A percentile compares a stretch with the other conserved stretches of the same genome.
Conservation (phyloP, 2,113 vertebrate species). For the Nerophis ophidion region DNA sequence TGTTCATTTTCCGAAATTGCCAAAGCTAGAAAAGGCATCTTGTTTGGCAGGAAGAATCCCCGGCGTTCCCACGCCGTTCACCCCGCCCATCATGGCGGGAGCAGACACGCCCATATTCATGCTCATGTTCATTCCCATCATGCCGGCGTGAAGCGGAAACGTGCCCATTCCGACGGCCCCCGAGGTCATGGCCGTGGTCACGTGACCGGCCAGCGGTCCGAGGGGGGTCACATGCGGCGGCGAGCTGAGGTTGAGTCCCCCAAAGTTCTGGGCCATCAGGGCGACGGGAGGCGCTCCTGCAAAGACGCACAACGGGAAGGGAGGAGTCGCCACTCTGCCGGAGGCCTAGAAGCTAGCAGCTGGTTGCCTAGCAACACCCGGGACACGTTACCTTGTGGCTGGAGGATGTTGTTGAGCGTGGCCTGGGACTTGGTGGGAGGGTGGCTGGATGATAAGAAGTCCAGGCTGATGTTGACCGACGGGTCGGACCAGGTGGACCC, state of each 20-base stretch:
- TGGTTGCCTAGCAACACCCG: neutral
- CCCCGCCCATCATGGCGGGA: slow-evolving; percentile 63
- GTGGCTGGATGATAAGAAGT: slow-evolving; percentile 91
- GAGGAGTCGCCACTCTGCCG: neutral
- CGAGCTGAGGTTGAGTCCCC: slow-evolving; percentile 82
- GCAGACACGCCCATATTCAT: slow-evolving; percentile 76
- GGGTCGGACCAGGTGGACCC: slow-evolving; percentile 96
- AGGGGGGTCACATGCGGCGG: slow-evolving; percentile 73
- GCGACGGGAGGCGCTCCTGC: slow-evolving; percentile 83
- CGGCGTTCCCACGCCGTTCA: slow-evolving; percentile 67
- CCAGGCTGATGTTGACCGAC: slow-evolving; percentile 98
- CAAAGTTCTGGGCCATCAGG: slow-evolving; percentile 85
- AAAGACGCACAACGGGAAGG: slow-evolving; percentile 33
- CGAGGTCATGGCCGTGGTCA: slow-evolving; percentile 76
- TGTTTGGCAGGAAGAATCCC: slow-evolving; percentile 85
- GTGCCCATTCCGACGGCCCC: slow-evolving; percentile 73
- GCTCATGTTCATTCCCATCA: slow-evolving; percentile 83
- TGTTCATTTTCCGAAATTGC: slow-evolving; percentile 94
- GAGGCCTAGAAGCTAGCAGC: neutral
- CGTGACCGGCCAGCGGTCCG: slow-evolving; percentile 70
- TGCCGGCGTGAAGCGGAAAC: slow-evolving; percentile 77
- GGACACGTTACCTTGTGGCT: slow-evolving; percentile 83
- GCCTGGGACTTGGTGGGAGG: slow-evolving; percentile 90
- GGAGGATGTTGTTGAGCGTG: slow-evolving; percentile 91
- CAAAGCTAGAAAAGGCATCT: slow-evolving; percentile 98